These are phyloP conservation scores for Cepaea hortensis DNA, from an alignment of 2,888 invertebrate genomes.

Conservation along the genomic window DNA sequence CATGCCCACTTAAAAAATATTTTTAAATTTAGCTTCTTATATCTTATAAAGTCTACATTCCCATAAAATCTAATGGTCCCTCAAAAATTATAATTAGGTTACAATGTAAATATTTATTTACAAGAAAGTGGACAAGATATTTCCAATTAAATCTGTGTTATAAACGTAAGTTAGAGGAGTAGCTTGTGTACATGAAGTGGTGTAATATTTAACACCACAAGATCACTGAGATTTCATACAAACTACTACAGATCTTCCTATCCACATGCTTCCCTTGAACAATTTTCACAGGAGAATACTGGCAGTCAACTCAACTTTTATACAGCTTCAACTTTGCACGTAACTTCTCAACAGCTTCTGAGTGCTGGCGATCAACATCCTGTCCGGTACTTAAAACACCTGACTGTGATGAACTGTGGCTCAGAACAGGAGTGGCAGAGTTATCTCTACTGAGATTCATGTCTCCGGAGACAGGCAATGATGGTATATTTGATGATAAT, in stretches of 20 bases:
- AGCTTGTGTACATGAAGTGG: not conserved
- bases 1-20: too few species aligned
- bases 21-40: too few species aligned
- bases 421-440: not conserved
- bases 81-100: too few species aligned
- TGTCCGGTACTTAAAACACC: not conserved
- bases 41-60: not conserved
- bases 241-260: too few species aligned
- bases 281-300: too few species aligned
- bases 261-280: too few species aligned
- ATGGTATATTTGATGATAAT: not conserved
- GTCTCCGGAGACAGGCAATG: not conserved
- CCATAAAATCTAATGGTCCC: conserved; percentile 3
- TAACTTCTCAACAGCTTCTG: conserved; percentile 63
- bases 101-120: not conserved
- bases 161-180: conserved; percentile 16
- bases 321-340: conserved; percentile 60
- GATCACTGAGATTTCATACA: too few species aligned
- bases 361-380: conserved; percentile 46
- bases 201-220: too few species aligned
- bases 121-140: not conserved
- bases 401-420: not conserved
- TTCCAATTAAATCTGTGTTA: not conserved
- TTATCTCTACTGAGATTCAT: conserved; percentile 22
- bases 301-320: conserved; percentile 50